phyloP scores from a whole-genome alignment of 1,140 invertebrate genomes.

The Conus betulinus region DNA sequence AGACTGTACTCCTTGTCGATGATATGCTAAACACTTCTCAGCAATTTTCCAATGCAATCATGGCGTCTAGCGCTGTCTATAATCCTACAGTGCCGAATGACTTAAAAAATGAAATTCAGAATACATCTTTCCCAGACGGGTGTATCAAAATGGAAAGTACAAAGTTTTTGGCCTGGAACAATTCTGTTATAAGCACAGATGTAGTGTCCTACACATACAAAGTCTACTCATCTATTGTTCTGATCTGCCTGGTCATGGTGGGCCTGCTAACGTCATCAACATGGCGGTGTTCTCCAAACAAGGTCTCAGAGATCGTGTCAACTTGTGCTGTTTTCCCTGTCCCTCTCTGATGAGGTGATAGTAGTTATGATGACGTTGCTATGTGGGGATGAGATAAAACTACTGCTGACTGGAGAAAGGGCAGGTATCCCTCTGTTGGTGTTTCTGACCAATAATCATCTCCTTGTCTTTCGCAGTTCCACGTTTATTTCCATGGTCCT shows the following conservation, averaged over 20 bases:
- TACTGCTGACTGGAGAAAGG: neutral
- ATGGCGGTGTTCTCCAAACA: neutral
- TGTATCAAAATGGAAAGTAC: neutral
- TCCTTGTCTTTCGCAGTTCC: neutral
- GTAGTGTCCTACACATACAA: neutral
- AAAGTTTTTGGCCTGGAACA: neutral
- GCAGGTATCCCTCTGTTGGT: neutral
- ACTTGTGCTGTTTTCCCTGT: neutral
- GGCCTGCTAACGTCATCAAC: neutral
- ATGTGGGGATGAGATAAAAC: neutral
- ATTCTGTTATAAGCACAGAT: neutral
- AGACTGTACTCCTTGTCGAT: no score
- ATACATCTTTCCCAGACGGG: neutral
- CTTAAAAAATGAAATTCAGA: no score
- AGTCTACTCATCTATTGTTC: neutral
- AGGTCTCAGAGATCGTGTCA: neutral
- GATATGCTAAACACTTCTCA: no score
- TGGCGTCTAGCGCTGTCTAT: no score
- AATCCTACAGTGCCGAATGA: no score
- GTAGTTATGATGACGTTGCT: neutral
- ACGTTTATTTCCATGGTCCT: neutral
- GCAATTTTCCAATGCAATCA: no score
- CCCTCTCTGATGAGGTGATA: neutral
- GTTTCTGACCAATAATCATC: neutral
- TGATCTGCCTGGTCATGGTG: neutral